Conservation (phyloP, 2,113 vertebrate species). For the Oophaga pumilio region DNA sequence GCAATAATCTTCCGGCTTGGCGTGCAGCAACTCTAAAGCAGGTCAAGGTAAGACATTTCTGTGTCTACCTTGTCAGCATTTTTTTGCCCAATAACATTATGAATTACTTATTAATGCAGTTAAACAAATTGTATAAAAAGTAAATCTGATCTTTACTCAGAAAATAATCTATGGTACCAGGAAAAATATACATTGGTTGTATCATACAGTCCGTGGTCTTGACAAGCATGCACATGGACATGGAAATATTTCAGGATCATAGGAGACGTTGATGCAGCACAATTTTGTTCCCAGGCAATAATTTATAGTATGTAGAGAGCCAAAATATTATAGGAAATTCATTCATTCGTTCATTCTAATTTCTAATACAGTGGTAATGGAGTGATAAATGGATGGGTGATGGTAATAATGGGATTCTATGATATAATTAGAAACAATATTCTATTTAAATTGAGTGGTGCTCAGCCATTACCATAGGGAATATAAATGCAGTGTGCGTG, state of each 20-base stretch:
- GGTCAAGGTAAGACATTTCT: background rate
- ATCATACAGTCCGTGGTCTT: background rate
- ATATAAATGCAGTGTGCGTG: background rate
- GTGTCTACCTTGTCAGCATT: background rate
- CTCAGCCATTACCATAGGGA: background rate
- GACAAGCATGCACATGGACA: background rate
- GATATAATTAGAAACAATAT: background rate
- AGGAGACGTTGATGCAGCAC: background rate
- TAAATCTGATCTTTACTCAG: background rate
- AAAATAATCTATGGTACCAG: background rate
- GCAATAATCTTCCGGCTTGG: too few relatives aligned
- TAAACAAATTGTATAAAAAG: background rate
- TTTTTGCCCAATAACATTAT: background rate
- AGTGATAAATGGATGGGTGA: background rate
- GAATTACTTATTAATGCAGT: background rate
- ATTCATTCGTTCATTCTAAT: background rate
- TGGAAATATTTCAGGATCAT: background rate
- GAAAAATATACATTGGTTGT: background rate
- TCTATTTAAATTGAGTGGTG: background rate
- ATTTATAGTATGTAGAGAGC: background rate
- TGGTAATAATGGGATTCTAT: background rate
- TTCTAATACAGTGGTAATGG: background rate
- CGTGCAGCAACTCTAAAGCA: too few relatives aligned
- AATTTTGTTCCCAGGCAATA: background rate
- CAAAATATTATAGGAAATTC: background rate